Percentiles rank a stretch among this genome's conserved stretches.
These are phyloP conservation scores for Pyxicephalus adspersus DNA, from an alignment of 2,113 vertebrate species.

Conservation along the genomic window DNA sequence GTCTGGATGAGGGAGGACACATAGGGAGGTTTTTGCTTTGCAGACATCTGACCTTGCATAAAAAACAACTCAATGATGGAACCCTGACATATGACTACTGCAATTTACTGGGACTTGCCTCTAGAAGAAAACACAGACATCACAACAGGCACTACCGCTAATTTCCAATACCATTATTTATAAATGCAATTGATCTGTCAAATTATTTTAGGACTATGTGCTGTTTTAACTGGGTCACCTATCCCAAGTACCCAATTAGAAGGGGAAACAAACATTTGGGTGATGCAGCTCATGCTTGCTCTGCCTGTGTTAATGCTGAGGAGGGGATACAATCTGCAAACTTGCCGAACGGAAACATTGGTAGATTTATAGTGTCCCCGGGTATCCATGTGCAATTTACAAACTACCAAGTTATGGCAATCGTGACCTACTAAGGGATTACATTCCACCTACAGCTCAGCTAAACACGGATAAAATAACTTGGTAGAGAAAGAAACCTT, in stretches of 20 bases:
- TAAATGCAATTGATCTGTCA: background rate
- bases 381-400: background rate
- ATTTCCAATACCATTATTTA: background rate
- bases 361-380: background rate
- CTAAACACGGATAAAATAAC: too few species aligned
- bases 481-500: too few species aligned
- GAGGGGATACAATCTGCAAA: background rate
- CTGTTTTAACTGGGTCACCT: background rate
- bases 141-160: background rate
- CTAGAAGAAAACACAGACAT: too few species aligned
- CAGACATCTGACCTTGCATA: too few species aligned
- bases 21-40: too few species aligned
- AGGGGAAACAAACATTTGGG: too few species aligned
- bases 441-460: too few species aligned
- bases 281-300: background rate
- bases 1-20: background rate
- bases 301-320: background rate
- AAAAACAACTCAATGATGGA: background rate
- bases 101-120: background rate
- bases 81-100: background rate
- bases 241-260: background rate
- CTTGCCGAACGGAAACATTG: background rate
- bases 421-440: background rate
- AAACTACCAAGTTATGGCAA: background rate
- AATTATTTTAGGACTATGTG: conserved; percentile 6